phyloP scores from a whole-genome alignment of 2,113 vertebrate genomes.

The Entosphenus tridentatus region DNA sequence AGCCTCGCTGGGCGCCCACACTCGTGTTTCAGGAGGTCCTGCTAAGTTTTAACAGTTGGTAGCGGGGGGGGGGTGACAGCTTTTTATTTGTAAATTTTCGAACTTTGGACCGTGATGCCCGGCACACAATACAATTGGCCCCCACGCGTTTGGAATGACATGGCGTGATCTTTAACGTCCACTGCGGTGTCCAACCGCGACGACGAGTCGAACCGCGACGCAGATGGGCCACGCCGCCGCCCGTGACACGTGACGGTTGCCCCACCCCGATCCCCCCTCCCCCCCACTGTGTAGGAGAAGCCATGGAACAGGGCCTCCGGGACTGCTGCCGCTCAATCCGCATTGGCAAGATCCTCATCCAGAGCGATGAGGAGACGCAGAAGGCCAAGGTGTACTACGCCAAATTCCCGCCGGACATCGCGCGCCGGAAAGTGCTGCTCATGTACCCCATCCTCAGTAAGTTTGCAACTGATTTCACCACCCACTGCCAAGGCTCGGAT shows the following conservation, averaged over 20 bases:
- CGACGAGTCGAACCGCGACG: neutral
- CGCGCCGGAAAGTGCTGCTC: constrained; percentile 76
- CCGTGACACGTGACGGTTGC: neutral
- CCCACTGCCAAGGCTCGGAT: too few relatives aligned
- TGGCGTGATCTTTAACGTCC: neutral
- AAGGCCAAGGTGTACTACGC: constrained; percentile 91
- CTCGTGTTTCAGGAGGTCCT: too few relatives aligned
- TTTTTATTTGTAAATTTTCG: too few relatives aligned
- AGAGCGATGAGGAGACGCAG: constrained; percentile 91
- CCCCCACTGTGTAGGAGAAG: constrained; percentile 36
- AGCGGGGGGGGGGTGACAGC: too few relatives aligned
- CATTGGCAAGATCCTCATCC: constrained; percentile 91
- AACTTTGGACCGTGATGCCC: neutral
- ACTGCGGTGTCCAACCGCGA: neutral
- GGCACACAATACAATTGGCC: neutral
- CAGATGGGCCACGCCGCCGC: neutral
- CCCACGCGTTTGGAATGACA: neutral
- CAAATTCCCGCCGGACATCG: constrained; percentile 89
- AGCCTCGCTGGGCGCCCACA: too few relatives aligned
- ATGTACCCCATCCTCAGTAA: constrained; percentile 97
- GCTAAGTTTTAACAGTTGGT: too few relatives aligned
- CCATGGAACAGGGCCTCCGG: constrained; percentile 85
- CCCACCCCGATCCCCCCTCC: neutral
- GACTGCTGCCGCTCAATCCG: constrained; percentile 89
- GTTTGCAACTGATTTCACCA: constrained; percentile 14